These are phyloP conservation scores for Vanessa atalanta DNA, from an alignment of 1,140 invertebrate genomes.

Conservation along the genomic window DNA sequence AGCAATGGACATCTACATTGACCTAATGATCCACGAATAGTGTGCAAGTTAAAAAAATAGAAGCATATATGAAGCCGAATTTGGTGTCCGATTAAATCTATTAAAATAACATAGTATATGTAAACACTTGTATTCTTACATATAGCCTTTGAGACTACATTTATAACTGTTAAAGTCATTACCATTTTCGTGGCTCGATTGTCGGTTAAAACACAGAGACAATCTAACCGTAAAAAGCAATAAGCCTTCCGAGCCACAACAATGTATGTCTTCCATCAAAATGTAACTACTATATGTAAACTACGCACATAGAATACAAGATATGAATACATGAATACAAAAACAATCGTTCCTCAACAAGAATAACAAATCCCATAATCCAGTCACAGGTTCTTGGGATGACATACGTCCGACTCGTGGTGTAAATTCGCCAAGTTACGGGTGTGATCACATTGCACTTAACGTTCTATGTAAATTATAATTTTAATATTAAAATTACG, in stretches of 20 bases:
- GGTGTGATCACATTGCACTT: neutral
- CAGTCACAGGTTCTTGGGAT: constrained; percentile 33
- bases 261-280: neutral
- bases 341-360: constrained; percentile 22
- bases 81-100: no score
- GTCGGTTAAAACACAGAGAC: neutral
- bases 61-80: no score
- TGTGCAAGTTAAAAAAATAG: no score
- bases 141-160: no score
- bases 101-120: no score
- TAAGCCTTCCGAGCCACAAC: neutral
- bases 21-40: no score
- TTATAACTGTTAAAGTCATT: no score
- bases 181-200: no score
- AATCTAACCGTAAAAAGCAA: neutral
- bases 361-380: constrained; percentile 36
- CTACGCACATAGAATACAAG: neutral
- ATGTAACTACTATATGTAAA: neutral
- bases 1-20: no score
- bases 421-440: constrained; percentile 28
- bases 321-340: constrained; percentile 30
- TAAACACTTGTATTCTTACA: no score
- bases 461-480: no score
- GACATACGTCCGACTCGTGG: constrained; percentile 35
- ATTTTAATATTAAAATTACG: no score